These are phyloP conservation scores for Cantharis rufa DNA, from an alignment of 2,888 invertebrate species.

Conservation along the genomic window DNA sequence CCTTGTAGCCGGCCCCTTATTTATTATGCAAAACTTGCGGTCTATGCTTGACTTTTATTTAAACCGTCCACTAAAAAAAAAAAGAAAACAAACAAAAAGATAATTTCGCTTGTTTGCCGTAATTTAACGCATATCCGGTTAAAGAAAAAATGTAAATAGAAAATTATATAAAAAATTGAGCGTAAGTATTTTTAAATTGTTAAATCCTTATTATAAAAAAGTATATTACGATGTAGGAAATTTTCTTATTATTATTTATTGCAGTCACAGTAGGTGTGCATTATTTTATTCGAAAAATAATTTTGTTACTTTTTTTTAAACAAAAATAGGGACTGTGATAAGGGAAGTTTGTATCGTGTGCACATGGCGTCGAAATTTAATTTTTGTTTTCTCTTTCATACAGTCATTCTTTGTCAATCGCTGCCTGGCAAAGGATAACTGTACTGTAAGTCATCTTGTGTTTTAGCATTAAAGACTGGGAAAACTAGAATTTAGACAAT, in stretches of 20 bases:
- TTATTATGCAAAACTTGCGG: background rate
- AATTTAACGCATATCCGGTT: slow-evolving; percentile 37
- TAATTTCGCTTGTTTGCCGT: slow-evolving; percentile 14
- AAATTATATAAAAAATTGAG: slow-evolving; percentile 17
- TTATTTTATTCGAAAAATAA: slow-evolving; percentile 10
- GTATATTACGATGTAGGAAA: slow-evolving; percentile 5
- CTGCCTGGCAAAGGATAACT: background rate
- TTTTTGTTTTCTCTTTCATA: background rate
- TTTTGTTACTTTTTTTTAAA: slow-evolving; percentile 11
- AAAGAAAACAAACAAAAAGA: slow-evolving; percentile 21
- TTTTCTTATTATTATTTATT: slow-evolving; percentile 24
- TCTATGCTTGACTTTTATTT: background rate
- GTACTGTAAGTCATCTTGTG: background rate
- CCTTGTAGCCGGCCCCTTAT: background rate
- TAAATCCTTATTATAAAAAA: slow-evolving; percentile 14
- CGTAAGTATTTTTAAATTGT: slow-evolving; percentile 21
- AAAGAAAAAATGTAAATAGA: slow-evolving; percentile 26
- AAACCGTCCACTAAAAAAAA: slow-evolving; percentile 24
- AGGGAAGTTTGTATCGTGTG: slow-evolving; percentile 27
- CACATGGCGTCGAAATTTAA: slow-evolving; percentile 8
- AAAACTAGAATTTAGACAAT: slow-evolving; percentile 7
- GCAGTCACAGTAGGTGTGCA: slow-evolving; percentile 22
- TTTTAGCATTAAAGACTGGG: slow-evolving; percentile 14
- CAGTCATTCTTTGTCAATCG: background rate
- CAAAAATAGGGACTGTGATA: slow-evolving; percentile 52